These are phyloP conservation scores for Eilema depressum DNA, from an alignment of 2,888 invertebrate species.

Conservation along the genomic window DNA sequence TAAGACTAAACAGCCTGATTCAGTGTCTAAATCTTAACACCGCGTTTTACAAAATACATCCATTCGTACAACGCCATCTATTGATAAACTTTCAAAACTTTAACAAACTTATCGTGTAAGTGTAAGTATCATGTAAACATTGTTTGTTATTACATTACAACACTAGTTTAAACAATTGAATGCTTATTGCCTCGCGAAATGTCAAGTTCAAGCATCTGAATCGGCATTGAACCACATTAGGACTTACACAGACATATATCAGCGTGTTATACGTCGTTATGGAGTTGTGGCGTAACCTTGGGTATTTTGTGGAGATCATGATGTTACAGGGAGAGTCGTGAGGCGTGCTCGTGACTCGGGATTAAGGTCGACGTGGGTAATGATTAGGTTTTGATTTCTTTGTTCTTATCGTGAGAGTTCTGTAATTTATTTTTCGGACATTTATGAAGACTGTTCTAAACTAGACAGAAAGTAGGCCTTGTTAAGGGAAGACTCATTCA, in stretches of 20 bases:
- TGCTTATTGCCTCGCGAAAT: background rate
- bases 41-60: background rate
- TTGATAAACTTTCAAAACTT: background rate
- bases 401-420: background rate
- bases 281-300: background rate
- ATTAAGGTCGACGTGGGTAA: background rate
- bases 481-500: too few relatives aligned
- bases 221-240: slow-evolving; percentile 12
- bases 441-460: background rate
- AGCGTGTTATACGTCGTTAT: background rate
- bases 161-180: slow-evolving; percentile 1
- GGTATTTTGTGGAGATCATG: background rate
- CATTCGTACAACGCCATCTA: background rate
- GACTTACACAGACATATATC: background rate
- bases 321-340: background rate
- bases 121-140: background rate
- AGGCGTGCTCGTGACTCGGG: background rate
- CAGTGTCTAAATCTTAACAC: background rate
- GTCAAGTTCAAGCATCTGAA: slow-evolving; percentile 32
- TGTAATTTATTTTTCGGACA: too few relatives aligned
- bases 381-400: background rate
- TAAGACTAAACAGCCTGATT: background rate
- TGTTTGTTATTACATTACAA: background rate
- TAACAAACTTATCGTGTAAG: too few relatives aligned
- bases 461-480: too few relatives aligned